Conservation (phyloP, 2,113 vertebrate genomes). For the Etia nguti region DNA sequence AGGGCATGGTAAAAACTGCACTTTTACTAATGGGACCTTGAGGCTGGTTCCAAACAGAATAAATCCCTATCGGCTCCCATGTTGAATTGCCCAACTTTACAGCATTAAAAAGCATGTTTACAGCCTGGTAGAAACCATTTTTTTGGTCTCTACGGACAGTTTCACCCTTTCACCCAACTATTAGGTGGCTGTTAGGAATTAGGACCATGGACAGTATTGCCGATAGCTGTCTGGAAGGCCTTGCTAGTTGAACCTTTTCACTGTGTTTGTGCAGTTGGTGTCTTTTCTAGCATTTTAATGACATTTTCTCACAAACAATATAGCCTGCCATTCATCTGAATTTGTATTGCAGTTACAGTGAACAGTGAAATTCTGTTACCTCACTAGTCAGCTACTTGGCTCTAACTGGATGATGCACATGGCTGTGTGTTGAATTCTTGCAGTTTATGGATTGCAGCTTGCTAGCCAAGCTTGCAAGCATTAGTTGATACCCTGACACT, state of each 20-base stretch:
- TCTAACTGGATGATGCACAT: neutral
- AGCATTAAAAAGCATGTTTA: neutral
- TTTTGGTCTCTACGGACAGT: neutral
- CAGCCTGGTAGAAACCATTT: neutral
- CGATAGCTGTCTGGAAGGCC: neutral
- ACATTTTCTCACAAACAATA: neutral
- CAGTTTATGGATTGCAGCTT: neutral
- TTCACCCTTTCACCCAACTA: neutral
- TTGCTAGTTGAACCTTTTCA: neutral
- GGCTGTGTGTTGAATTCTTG: neutral
- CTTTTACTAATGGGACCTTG: neutral
- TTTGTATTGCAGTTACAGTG: neutral
- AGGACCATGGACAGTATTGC: neutral
- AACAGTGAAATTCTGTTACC: neutral
- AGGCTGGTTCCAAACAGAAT: neutral
- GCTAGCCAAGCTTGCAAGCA: neutral
- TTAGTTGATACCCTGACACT: neutral
- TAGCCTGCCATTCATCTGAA: neutral
- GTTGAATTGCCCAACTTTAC: neutral
- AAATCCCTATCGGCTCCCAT: neutral
- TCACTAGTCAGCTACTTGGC: neutral
- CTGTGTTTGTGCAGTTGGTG: neutral
- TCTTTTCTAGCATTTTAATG: neutral
- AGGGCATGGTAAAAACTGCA: neutral
- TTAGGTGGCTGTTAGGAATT: neutral